These are phyloP conservation scores for Papilio machaon DNA, from an alignment of 1,140 invertebrate species.

Conservation along the genomic window DNA sequence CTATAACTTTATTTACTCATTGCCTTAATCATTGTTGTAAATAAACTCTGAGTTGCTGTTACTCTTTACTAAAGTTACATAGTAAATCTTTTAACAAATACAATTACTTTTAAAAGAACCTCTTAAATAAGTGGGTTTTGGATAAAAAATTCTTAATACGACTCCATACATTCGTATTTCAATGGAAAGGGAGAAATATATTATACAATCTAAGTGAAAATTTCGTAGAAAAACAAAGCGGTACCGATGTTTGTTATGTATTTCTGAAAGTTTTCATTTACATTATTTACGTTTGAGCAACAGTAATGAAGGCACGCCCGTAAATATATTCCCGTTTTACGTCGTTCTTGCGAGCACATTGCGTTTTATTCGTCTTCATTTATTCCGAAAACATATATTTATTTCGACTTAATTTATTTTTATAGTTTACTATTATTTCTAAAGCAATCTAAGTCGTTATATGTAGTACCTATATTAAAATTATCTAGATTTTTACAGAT, in stretches of 20 bases:
- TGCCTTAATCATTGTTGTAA: too few relatives aligned
- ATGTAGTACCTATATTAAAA: too few relatives aligned
- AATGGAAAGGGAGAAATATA: neutral
- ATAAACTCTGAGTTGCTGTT: too few relatives aligned
- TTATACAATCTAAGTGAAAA: neutral
- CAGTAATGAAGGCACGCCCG: slow-evolving; percentile 1
- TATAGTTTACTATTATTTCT: too few relatives aligned
- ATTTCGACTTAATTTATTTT: neutral
- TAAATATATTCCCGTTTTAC: slow-evolving; percentile 22
- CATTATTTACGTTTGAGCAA: slow-evolving; percentile 24
- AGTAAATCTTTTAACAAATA: too few relatives aligned
- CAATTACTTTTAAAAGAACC: too few relatives aligned
- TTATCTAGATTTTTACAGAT: too few relatives aligned
- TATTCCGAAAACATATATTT: slow-evolving; percentile 4
- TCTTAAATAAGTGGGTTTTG: too few relatives aligned
- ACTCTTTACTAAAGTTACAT: too few relatives aligned
- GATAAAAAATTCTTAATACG: neutral
- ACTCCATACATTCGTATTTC: neutral
- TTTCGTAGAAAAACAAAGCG: neutral
- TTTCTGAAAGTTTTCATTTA: slow-evolving; percentile 17
- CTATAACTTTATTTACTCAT: too few relatives aligned
- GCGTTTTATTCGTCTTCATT: slow-evolving; percentile 22
- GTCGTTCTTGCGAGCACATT: slow-evolving; percentile 11
- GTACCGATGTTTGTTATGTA: slow-evolving; percentile 2
- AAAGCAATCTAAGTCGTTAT: neutral